A percentile compares a stretch with the other conserved stretches of the same genome.
phyloP scores from a whole-genome alignment of 1,140 invertebrate species.

The Lucilia sericata region DNA sequence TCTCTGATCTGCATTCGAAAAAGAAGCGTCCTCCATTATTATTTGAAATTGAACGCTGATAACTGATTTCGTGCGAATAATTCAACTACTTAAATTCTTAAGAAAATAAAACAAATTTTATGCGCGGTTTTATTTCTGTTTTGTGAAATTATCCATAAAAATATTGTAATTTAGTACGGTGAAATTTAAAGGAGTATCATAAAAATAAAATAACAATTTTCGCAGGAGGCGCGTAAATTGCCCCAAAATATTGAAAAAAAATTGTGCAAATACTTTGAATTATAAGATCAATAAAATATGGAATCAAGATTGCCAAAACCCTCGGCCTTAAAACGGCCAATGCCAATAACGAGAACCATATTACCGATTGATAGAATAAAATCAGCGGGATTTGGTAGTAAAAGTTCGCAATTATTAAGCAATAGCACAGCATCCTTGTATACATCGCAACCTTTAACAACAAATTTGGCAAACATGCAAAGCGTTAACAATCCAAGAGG shows the following conservation, averaged over 20 bases:
- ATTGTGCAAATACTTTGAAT: not conserved
- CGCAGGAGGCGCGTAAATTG: too few relatives aligned
- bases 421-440: slow-evolving; percentile 7
- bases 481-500: slow-evolving; percentile 45
- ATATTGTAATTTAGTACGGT: too few relatives aligned
- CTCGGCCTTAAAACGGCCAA: slow-evolving; percentile 53
- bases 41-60: slow-evolving; percentile 7
- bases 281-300: slow-evolving; percentile 49
- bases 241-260: not conserved
- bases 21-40: not conserved
- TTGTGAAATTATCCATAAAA: too few relatives aligned
- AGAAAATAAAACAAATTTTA: too few relatives aligned
- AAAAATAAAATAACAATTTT: too few relatives aligned
- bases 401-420: slow-evolving; percentile 49
- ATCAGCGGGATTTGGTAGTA: slow-evolving; percentile 41
- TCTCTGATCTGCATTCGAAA: not conserved
- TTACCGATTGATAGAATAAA: slow-evolving; percentile 61
- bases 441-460: slow-evolving; percentile 50
- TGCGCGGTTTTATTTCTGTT: too few relatives aligned
- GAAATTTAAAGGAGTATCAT: too few relatives aligned
- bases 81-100: too few relatives aligned
- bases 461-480: slow-evolving; percentile 57
- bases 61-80: not conserved
- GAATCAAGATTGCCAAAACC: slow-evolving; percentile 63
- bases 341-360: slow-evolving; percentile 51